Evolutionary conservation across 2,113 vertebrate species (phyloP).

Genomic region (Ageneiosus marmoratus): DNA sequence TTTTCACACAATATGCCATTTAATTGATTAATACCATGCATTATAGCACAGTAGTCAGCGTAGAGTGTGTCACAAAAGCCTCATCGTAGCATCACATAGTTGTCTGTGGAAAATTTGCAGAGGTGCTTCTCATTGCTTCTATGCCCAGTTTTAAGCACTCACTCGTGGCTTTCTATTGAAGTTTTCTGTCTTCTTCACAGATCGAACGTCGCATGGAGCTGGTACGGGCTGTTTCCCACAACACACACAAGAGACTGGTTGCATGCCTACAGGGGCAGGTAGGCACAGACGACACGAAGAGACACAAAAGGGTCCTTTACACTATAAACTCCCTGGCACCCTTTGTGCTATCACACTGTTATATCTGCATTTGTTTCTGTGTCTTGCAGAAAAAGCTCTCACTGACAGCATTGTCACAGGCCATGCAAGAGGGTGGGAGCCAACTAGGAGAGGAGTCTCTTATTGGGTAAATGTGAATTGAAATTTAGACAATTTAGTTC

Average conservation of each 20-base stretch:
- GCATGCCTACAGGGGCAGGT: slow-evolving; percentile 91
- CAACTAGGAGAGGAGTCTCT: slow-evolving; percentile 92
- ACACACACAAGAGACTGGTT: slow-evolving; percentile 87
- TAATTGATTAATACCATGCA: not conserved
- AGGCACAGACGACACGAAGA: slow-evolving; percentile 87
- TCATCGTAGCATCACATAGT: not conserved
- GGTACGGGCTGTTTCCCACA: slow-evolving; percentile 90
- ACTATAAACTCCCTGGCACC: not conserved
- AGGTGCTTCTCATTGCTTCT: not conserved
- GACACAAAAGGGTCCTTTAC: slow-evolving; percentile 81
- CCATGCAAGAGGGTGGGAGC: slow-evolving; percentile 86
- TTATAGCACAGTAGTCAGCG: not conserved
- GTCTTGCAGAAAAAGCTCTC: slow-evolving; percentile 89
- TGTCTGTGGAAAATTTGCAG: slow-evolving; percentile 8
- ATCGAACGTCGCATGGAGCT: slow-evolving; percentile 92
- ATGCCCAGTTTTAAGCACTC: not conserved
- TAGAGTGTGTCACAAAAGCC: not conserved
- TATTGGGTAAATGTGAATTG: slow-evolving; percentile 81
- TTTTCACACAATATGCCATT: not conserved
- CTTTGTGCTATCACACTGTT: not conserved
- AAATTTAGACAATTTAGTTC: not conserved
- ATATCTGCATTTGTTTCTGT: slow-evolving; percentile 3
- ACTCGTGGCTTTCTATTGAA: slow-evolving; percentile 17
- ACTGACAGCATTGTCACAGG: slow-evolving; percentile 88
- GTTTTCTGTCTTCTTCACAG: slow-evolving; percentile 63